These are phyloP conservation scores for Rhagologus leucostigma DNA, from an alignment of 2,113 vertebrate genomes.

Conservation along the genomic window DNA sequence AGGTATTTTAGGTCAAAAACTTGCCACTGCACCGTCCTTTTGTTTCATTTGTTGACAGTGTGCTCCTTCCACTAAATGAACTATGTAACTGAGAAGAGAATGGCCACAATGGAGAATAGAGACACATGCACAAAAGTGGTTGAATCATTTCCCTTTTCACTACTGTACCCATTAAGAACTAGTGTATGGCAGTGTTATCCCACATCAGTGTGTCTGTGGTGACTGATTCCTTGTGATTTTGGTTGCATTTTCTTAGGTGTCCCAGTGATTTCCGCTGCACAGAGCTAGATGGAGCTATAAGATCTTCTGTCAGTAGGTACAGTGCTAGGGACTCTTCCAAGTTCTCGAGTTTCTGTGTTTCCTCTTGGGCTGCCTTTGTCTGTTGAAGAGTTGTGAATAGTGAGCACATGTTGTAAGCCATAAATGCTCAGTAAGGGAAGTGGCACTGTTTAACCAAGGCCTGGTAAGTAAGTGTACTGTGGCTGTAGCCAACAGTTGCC, in stretches of 20 bases:
- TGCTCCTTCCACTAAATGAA: not conserved
- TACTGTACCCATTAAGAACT: not conserved
- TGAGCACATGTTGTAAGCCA: not conserved
- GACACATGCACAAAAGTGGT: not conserved
- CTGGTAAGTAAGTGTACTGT: no score
- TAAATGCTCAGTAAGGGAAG: not conserved
- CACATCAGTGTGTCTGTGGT: not conserved
- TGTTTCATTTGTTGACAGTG: not conserved
- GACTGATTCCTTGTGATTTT: not conserved
- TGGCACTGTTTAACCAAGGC: not conserved
- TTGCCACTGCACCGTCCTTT: not conserved
- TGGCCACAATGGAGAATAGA: not conserved
- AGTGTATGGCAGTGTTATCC: not conserved
- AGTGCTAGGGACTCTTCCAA: not conserved
- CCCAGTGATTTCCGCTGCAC: slow-evolving; percentile 44
- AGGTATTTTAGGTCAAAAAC: not conserved
- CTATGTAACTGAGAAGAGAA: not conserved
- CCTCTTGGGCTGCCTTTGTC: not conserved
- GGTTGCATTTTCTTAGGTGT: slow-evolving; percentile 7
- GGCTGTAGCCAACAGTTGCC: not conserved
- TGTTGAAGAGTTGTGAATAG: not conserved
- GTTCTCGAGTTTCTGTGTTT: not conserved
- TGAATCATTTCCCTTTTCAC: not conserved
- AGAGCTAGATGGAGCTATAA: slow-evolving; percentile 82
- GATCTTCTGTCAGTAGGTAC: slow-evolving; percentile 64